Base-by-base conservation (phyloP, 1,140 invertebrate species). In the Philopotamus ludificatus region DNA sequence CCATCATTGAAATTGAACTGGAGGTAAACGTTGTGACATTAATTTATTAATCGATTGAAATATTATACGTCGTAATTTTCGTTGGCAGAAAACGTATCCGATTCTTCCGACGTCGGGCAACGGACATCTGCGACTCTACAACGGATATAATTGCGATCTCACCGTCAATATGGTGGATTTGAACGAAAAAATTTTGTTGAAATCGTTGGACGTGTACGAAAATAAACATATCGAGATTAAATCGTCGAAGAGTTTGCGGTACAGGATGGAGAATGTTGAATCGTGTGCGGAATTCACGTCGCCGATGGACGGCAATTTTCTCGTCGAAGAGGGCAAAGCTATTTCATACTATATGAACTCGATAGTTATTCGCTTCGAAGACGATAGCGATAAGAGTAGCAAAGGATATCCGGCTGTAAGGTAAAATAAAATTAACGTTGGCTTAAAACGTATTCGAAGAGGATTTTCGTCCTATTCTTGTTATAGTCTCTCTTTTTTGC, bases 1-100 rank as follows among this genome's bases (percentile, higher is more conserved):
- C 87, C 18, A 71, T 94, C 26, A 82, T 98, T 1, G 92, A 98
- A 79, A 70, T 93, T 1, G 76, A 87, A 71, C 79, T 97, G 22
- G 85, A 95, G 84, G 87, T 88, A 72, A 63, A 42, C n/a, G 25
- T 45, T 44, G 1, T 58, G 15, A 54, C 15, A 49, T 23, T 26
- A 26, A 4, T 10, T 26, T 22, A 47, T 15, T 42, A 59, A 41
- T 42, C 18, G 4, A 58, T 58, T 8, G 18, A 49, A 49, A 49
- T 20, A 3, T 39, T 39, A 7, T 39, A 39, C n/a, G 7, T 39
- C n/a, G n/a, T 39, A 8, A n/a, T 39, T 39, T n/a, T 39, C 7
- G n/a, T 8, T 8, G 7, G 0, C 73, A 87, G 83, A 73, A 75
- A 72, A 87, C 86, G 2, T 85, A 89, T 73, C 83, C 88, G 2